phyloP scores from a whole-genome alignment of 2,113 vertebrate genomes.

The Mastomys coucha region DNA sequence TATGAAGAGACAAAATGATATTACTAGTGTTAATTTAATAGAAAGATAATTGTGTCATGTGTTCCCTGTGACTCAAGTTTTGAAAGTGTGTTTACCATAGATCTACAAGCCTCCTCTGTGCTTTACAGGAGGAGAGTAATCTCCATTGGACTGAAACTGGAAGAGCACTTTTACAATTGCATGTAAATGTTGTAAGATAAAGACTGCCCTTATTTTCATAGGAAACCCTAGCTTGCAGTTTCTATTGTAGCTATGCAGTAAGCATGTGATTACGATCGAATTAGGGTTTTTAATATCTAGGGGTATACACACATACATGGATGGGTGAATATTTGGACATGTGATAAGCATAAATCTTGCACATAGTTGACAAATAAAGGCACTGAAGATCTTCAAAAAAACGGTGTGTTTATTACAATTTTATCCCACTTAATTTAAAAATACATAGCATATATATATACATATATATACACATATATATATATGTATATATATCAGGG shows the following conservation, averaged over 20 bases:
- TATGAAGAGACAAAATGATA: background rate
- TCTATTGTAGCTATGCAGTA: background rate
- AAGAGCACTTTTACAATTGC: background rate
- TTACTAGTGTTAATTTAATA: background rate
- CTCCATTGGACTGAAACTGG: background rate
- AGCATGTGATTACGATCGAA: background rate
- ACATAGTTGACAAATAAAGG: conserved; percentile 22
- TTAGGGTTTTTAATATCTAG: background rate
- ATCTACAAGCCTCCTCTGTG: background rate
- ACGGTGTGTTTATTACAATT: background rate
- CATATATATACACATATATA: too few species aligned
- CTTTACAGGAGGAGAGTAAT: background rate
- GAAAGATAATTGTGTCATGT: background rate
- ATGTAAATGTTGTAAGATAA: background rate
- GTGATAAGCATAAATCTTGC: conserved; percentile 7
- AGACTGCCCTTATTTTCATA: conserved; percentile 10
- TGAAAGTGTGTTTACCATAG: background rate
- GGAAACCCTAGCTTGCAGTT: background rate
- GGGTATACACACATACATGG: background rate
- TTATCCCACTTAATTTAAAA: conserved; percentile 36
- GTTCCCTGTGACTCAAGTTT: background rate
- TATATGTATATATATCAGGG: background rate
- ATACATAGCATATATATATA: background rate
- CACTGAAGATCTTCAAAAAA: conserved; percentile 10
- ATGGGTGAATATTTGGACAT: conserved; percentile 1